phyloP scores from a whole-genome alignment of 2,888 invertebrate species.

The Oligia latruncula region DNA sequence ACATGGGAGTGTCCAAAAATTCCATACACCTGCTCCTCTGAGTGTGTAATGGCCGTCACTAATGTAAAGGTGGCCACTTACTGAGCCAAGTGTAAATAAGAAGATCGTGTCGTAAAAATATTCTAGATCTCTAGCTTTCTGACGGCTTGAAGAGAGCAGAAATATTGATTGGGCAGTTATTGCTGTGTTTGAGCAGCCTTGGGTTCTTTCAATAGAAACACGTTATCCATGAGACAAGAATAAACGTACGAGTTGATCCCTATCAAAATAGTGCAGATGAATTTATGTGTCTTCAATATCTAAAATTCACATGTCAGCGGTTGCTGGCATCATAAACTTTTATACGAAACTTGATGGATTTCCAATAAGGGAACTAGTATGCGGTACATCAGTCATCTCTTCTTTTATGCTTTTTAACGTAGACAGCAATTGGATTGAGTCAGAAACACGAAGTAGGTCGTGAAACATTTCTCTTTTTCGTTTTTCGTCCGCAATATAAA shows the following conservation, averaged over 20 bases:
- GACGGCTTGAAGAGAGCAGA: not conserved
- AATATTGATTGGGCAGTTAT: not conserved
- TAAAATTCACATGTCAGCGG: conserved; percentile 18
- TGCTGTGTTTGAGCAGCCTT: not conserved
- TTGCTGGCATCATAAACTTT: conserved; percentile 1
- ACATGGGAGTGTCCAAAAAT: not conserved
- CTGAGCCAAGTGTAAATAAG: not conserved
- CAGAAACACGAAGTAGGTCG: conserved; percentile 5
- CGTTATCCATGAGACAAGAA: not conserved
- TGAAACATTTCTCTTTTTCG: not conserved
- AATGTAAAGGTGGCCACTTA: not conserved
- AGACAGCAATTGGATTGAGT: conserved; percentile 25
- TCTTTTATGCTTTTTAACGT: conserved; percentile 28
- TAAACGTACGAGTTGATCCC: not conserved
- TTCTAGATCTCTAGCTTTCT: not conserved
- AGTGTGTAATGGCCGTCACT: not conserved
- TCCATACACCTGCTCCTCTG: too few species aligned
- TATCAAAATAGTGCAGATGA: conserved; percentile 12
- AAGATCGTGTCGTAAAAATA: not conserved
- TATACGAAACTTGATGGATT: conserved; percentile 31
- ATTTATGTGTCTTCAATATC: conserved; percentile 18
- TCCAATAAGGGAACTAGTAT: conserved; percentile 8
- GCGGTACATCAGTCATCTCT: conserved; percentile 29
- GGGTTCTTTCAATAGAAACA: too few species aligned
- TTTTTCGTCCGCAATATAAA: not conserved